A percentile compares a stretch with the other conserved stretches of the same genome.
phyloP scores from a whole-genome alignment of 2,888 invertebrate genomes.

The Molanna angustata region DNA sequence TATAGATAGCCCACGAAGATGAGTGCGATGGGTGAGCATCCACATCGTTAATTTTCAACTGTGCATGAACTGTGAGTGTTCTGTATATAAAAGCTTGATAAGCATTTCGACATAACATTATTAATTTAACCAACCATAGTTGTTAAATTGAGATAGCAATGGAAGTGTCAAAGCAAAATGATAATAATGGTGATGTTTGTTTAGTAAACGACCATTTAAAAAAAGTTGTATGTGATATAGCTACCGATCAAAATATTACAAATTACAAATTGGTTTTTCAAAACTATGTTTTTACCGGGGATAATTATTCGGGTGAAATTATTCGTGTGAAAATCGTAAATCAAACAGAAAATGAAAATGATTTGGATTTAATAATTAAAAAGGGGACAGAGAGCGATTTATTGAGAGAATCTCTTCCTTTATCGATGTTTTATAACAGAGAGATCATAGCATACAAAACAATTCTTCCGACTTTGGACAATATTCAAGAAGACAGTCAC shows the following conservation, averaged over 20 bases:
- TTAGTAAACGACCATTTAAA: too few species aligned
- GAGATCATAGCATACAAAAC: slow-evolving; percentile 22
- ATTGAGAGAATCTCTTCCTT: background rate
- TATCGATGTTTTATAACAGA: slow-evolving; percentile 9
- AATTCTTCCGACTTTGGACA: slow-evolving; percentile 12
- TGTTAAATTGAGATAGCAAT: too few species aligned
- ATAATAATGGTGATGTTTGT: too few species aligned
- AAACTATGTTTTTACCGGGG: background rate
- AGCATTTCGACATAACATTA: too few species aligned
- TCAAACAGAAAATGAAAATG: background rate
- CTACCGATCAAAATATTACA: background rate
- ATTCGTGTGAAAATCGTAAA: background rate
- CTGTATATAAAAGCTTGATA: too few species aligned
- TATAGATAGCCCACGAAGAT: too few species aligned
- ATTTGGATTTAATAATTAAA: slow-evolving; percentile 1
- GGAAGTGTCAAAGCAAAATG: too few species aligned
- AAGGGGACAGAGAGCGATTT: background rate
- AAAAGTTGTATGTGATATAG: background rate
- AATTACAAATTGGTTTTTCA: background rate
- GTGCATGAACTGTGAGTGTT: too few species aligned
- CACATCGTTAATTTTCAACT: too few species aligned
- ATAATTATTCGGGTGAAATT: background rate
- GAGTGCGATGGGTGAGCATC: too few species aligned
- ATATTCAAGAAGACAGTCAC: slow-evolving; percentile 10
- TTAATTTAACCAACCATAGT: too few species aligned